A percentile compares a stretch with the other conserved stretches of the same genome.
phyloP scores from a whole-genome alignment of 2,113 vertebrate genomes.

The Carassius auratus region DNA sequence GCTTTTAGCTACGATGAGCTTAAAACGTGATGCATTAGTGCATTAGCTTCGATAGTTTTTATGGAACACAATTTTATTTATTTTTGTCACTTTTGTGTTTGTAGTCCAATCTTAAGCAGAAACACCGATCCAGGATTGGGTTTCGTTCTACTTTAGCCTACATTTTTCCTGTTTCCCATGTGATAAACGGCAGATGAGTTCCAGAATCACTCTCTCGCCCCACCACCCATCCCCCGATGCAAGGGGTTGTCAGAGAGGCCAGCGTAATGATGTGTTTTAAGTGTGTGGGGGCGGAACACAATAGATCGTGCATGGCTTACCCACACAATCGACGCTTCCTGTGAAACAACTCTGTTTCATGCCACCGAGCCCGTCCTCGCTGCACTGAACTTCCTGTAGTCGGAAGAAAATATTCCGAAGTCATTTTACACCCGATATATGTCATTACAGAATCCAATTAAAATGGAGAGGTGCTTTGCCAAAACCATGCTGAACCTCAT shows the following conservation, averaged over 20 bases:
- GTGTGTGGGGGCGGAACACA: conserved; percentile 27
- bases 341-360: conserved; percentile 21
- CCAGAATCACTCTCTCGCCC: neutral
- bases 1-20: conserved; percentile 18
- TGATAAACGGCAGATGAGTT: neutral
- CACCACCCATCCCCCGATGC: neutral
- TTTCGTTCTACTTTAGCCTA: neutral
- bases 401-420: neutral
- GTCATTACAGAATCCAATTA: conserved; percentile 32
- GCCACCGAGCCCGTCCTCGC: neutral
- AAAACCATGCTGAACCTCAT: neutral
- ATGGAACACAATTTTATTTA: neutral
- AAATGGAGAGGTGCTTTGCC: conserved; percentile 15
- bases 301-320: conserved; percentile 38
- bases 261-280: conserved; percentile 22
- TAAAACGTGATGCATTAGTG: conserved; percentile 24
- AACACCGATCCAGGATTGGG: neutral
- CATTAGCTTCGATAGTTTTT: conserved; percentile 15
- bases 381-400: neutral
- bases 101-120: conserved; percentile 5
- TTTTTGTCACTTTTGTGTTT: neutral
- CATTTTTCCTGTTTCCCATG: neutral
- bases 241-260: neutral
- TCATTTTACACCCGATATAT: conserved; percentile 16
- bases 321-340: conserved; percentile 20